Evolutionary conservation across 2,797 vertebrate species (phyloP).

Genomic region (Tenualosa ilisha): DNA sequence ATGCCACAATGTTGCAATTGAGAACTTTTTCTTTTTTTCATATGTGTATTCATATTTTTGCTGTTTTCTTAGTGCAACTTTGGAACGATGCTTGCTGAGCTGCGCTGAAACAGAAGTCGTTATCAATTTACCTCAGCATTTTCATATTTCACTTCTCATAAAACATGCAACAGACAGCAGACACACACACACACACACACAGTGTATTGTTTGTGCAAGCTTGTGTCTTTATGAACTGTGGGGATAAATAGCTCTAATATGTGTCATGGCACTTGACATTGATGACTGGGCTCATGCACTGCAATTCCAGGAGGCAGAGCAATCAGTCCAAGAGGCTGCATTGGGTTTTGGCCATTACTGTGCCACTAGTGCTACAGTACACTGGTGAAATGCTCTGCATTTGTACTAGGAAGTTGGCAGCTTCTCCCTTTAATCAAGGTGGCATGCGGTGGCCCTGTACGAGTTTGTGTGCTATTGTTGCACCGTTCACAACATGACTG

Average conservation of each 20-base stretch:
- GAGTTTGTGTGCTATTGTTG: not conserved
- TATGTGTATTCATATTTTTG: not conserved
- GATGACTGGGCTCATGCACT: constrained; percentile 46
- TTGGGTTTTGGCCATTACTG: not conserved
- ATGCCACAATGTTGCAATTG: constrained; percentile 48
- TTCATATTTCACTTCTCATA: constrained; percentile 48
- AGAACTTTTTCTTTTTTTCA: constrained; percentile 35
- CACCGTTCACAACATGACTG: not conserved
- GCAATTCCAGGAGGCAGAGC: not conserved
- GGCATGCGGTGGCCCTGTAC: not conserved
- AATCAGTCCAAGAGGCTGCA: not conserved
- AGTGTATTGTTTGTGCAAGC: constrained; percentile 36
- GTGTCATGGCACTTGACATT: constrained; percentile 49
- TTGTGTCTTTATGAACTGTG: constrained; percentile 43
- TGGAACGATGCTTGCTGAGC: not conserved
- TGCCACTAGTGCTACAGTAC: not conserved
- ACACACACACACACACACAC: constrained; percentile 15
- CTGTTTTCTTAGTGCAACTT: not conserved
- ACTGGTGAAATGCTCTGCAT: not conserved
- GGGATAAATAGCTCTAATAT: constrained; percentile 59
- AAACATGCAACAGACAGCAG: constrained; percentile 49
- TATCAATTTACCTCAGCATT: constrained; percentile 27
- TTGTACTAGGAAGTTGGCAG: not conserved
- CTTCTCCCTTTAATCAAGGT: not conserved
- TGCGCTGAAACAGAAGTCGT: not conserved